Base-by-base conservation (phyloP, 1,140 invertebrate species). In the Rhynchophorus ferrugineus region DNA sequence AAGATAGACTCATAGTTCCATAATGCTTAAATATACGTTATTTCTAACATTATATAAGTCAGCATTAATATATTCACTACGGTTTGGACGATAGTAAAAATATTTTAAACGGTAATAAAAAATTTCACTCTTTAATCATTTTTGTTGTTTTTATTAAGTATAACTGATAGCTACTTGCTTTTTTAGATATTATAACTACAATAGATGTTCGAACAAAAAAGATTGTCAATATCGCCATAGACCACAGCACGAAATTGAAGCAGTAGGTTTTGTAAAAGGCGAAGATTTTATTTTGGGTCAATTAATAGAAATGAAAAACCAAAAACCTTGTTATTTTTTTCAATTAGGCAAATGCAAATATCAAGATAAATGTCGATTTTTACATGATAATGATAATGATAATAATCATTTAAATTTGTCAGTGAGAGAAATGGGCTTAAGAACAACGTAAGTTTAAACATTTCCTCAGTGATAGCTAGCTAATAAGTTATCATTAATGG, bases 321-420 rank as follows among this genome's bases (percentile, higher is more conserved):
- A 53, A 44, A 57, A 38, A 49, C 18, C 53, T 8, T 61, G 59
- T 24, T 50, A 57, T 21, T 61, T 54, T 21, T 49, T 45, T 34
- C 24, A 44, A 29, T 14, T 58, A 20, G 59, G 59, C 7, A 54
- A 54, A 20, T 61, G 59, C 18, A 50, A 53, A 19, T 57, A 59
- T 33, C 49, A 53, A 34, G 47, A 58, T n/a, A 56, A 51, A 39
- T 61, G 59, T 49, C 54, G 48, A 38, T 61, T 56, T 53, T 54
- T 57, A 44, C 59, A 61, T 54, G 59, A 61, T 46, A 61, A 51
- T 42, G 46, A 52, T 29, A 54, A 42, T 20, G 36, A 39, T 11
- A 56, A n/a, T n/a, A n/a, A n/a, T n/a, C n/a, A n/a, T n/a, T n/a
- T n/a, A n/a, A n/a, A n/a, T n/a, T n/a, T n/a, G n/a, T n/a, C 36